Base-by-base conservation (phyloP, 1,140 invertebrate species). In the Magallana ariakensis region DNA sequence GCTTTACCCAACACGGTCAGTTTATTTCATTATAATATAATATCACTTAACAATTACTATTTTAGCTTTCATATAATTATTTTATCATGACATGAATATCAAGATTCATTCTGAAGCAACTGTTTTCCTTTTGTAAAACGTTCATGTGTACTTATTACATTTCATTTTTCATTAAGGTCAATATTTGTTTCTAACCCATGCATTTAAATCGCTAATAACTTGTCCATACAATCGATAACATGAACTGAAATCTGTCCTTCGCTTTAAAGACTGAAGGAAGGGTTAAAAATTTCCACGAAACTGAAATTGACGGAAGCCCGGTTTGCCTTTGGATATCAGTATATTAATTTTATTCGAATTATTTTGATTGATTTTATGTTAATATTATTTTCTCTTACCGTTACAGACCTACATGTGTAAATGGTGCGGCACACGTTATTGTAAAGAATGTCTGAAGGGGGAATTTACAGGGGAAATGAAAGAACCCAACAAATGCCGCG, bases 381-480 rank as follows among this genome's bases (percentile, higher is more conserved):
- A 62, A 62, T 62, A 5, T 62, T 15, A 62, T 19, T 16, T 16
- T 62, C 22, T 62, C 85, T 84, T 57, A 54, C 75, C 75, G 10
- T 87, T 87, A 0, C 88, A 93, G 92, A 93, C 92, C 7, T 93
- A 92, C 87, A 92, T 92, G 91, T 94, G 93, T 85, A 93, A 93
- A 83, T 94, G 92, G 92, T 94, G 93, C 56, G 93, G 93, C 1
- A 94, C 93, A 7, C 85, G 92, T 81, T 94, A 90, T 87, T 94
- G 93, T 85, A 88, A 89, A 33, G 92, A 93, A 91, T 94, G 93
- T 90, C 84, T 92, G 56, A 85, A 90, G 53, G 93, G 93, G 3
- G 92, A 93, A 0, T 94, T 92, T 86, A 86, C 75, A 46, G 93
- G 92, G 0, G 57, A 89, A 70, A 92, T 92, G 92, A 89, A 85